These are phyloP conservation scores for Galagoides demidoff DNA, from an alignment of 2,797 vertebrate species.

Conservation along the genomic window DNA sequence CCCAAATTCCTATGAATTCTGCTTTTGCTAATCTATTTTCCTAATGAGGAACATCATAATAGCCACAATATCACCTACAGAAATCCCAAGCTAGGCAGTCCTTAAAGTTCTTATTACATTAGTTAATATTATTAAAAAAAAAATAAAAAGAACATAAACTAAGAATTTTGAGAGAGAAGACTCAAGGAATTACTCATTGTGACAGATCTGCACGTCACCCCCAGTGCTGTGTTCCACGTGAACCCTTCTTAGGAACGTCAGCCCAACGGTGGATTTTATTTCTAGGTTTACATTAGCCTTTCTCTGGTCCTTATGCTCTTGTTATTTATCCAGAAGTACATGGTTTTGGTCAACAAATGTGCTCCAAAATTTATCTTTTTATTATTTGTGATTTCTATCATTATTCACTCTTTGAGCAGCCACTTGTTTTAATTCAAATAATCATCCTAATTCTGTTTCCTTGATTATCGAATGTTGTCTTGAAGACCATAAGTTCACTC, in stretches of 20 bases:
- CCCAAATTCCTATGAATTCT: not conserved
- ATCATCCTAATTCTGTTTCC: not conserved
- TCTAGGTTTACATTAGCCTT: not conserved
- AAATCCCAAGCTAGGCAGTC: not conserved
- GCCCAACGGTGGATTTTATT: not conserved
- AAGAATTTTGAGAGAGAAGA: not conserved
- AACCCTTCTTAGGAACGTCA: not conserved
- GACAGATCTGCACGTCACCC: rapidly evolving
- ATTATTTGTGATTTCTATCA: not conserved
- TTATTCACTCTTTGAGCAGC: not conserved
- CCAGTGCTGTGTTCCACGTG: not conserved
- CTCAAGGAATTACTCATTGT: not conserved
- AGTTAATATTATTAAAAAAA: not conserved
- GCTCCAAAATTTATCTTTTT: not conserved
- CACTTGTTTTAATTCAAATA: not conserved
- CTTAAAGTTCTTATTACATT: not conserved
- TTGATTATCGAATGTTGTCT: not conserved
- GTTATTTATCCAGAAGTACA: not conserved
- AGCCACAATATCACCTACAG: not conserved
- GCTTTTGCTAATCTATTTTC: not conserved
- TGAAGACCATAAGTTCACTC: not conserved
- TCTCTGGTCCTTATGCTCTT: not conserved
- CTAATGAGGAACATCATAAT: not conserved
- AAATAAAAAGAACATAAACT: not conserved
- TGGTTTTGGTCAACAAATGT: not conserved